Percentiles rank a stretch among this genome's conserved stretches.
Evolutionary conservation across 35 echinoderm and acorn worm genomes (phyloP).

Genomic region (Holothuria glaberrima): DNA sequence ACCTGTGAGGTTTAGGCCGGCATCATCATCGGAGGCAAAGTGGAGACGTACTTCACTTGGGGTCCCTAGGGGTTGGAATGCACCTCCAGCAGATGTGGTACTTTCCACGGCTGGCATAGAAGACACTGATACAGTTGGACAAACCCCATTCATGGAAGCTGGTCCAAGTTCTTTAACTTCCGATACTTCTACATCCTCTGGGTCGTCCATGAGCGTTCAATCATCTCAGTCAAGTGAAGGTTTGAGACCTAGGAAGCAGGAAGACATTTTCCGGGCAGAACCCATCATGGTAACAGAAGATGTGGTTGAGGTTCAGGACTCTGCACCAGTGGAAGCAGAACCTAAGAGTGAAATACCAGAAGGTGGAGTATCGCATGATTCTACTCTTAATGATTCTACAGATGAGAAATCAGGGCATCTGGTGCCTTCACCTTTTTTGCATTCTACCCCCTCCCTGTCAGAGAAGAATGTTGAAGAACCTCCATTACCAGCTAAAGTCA

Average conservation of each 20-base stretch:
- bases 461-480: background rate
- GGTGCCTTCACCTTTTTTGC: no score
- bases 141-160: background rate
- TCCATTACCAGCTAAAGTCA: no score
- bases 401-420: no score
- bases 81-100: background rate
- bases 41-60: constrained; percentile 31
- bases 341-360: no score
- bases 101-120: background rate
- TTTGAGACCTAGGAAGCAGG: background rate
- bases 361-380: no score
- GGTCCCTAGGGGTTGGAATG: constrained; percentile 39
- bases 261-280: background rate
- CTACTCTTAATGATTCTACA: no score
- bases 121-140: background rate
- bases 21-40: constrained; percentile 7
- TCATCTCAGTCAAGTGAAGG: background rate
- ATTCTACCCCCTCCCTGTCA: background rate
- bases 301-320: background rate
- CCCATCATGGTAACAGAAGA: background rate
- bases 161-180: constrained; percentile 4
- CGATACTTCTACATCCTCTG: background rate
- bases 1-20: constrained; percentile 24
- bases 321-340: background rate
- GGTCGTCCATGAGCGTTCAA: constrained; percentile 17